phyloP scores from a whole-genome alignment of 2,113 vertebrate genomes.

The Oncorhynchus tshawytscha region DNA sequence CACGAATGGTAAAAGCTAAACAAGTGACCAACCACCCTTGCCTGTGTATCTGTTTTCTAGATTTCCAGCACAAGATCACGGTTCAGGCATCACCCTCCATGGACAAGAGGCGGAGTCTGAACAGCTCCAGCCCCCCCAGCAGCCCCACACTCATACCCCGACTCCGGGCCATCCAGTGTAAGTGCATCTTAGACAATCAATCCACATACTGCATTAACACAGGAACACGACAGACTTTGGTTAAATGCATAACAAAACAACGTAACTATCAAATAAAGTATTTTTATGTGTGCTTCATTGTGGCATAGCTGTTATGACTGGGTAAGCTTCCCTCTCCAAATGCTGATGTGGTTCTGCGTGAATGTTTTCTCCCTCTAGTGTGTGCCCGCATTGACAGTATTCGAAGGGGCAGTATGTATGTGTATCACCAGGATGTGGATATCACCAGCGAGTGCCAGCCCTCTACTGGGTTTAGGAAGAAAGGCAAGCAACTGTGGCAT shows the following conservation, averaged over 20 bases:
- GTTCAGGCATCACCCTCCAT: slow-evolving; percentile 93
- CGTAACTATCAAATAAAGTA: background rate
- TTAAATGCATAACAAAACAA: background rate
- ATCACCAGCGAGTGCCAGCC: slow-evolving; percentile 76
- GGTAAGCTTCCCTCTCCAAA: background rate
- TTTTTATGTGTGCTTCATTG: background rate
- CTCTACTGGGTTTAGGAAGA: slow-evolving; percentile 65
- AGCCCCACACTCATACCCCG: slow-evolving; percentile 92
- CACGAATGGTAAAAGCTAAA: too few relatives aligned
- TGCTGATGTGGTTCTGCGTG: slow-evolving; percentile 13
- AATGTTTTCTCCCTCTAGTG: slow-evolving; percentile 73
- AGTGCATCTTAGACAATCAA: slow-evolving; percentile 45
- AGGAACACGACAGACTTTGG: background rate
- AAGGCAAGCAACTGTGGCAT: slow-evolving; percentile 74
- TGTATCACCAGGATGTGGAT: slow-evolving; percentile 84
- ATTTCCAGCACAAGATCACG: slow-evolving; percentile 97
- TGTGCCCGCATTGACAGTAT: slow-evolving; percentile 62
- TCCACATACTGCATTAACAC: background rate
- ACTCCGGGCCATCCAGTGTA: slow-evolving; percentile 91
- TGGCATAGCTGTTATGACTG: background rate
- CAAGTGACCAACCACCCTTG: background rate
- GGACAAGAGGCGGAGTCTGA: slow-evolving; percentile 90
- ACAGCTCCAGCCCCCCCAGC: slow-evolving; percentile 89
- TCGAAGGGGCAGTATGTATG: slow-evolving; percentile 75
- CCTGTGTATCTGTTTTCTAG: slow-evolving; percentile 57